Conservation (phyloP, 2,797 vertebrate species). For the Coranthus polyacanthus region DNA sequence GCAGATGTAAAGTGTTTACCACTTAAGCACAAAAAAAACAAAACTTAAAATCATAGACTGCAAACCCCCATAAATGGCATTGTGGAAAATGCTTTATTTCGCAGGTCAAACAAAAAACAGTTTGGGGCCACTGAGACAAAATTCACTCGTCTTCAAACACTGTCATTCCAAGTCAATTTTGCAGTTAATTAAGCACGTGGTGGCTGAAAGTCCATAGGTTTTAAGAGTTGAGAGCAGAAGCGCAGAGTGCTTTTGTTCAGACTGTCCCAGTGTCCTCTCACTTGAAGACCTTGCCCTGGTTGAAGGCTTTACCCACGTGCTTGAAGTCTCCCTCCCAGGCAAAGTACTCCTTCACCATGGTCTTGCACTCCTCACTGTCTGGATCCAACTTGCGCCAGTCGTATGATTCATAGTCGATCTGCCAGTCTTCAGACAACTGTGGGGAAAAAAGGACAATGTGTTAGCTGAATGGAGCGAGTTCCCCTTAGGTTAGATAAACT, state of each 20-base stretch:
- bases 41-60: conserved; percentile 22
- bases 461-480: not conserved
- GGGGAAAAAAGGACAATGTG: not conserved
- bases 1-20: not conserved
- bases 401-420: conserved; percentile 96
- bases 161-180: conserved; percentile 67
- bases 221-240: conserved; percentile 59
- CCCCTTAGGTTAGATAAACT: not conserved
- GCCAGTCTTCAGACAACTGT: conserved; percentile 91
- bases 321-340: conserved; percentile 94
- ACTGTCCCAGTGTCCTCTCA: conserved; percentile 75
- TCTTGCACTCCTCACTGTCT: conserved; percentile 90
- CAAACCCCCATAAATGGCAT: conserved; percentile 61
- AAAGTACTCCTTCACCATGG: conserved; percentile 94
- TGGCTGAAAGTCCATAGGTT: conserved; percentile 74
- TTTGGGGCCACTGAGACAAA: conserved; percentile 67
- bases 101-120: conserved; percentile 76
- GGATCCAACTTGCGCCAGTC: conserved; percentile 92
- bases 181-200: conserved; percentile 69
- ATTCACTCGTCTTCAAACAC: conserved; percentile 68
- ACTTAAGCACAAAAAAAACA: not conserved
- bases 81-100: conserved; percentile 84
- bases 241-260: conserved; percentile 56
- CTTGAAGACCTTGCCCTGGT: conserved; percentile 95
- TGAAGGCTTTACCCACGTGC: conserved; percentile 91